phyloP scores from a whole-genome alignment of 2,113 vertebrate species.

The Synodontis membranacea region DNA sequence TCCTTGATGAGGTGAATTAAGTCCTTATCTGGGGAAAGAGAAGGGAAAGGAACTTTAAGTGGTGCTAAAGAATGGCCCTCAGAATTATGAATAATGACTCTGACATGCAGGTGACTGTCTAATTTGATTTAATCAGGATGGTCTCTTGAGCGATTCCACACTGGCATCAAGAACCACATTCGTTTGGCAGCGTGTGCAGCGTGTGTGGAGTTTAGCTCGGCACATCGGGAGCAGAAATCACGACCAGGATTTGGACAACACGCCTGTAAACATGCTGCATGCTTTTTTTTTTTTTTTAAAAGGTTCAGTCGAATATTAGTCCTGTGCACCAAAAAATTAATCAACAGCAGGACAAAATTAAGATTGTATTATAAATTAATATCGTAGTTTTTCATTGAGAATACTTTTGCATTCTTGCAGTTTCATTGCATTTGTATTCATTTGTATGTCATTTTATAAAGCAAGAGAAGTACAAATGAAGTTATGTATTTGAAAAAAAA shows the following conservation, averaged over 20 bases:
- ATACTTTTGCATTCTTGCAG: not conserved
- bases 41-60: not conserved
- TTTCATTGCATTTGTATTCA: not conserved
- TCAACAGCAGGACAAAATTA: not conserved
- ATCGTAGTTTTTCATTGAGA: not conserved
- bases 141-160: not conserved
- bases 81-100: slow-evolving; percentile 6
- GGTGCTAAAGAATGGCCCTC: not conserved
- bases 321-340: not conserved
- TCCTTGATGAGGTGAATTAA: slow-evolving; percentile 7
- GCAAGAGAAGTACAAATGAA: not conserved
- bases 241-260: not conserved
- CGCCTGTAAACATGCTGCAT: not conserved
- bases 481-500: not conserved
- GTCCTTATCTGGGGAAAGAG: not conserved
- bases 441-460: not conserved
- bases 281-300: no score
- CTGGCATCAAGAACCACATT: not conserved
- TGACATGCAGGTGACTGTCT: not conserved
- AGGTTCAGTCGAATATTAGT: not conserved
- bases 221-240: not conserved
- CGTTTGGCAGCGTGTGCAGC: not conserved
- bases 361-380: not conserved
- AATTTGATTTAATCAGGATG: not conserved
- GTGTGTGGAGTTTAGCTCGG: not conserved